These are phyloP conservation scores for Cyanoliseus patagonus DNA, from an alignment of 2,113 vertebrate genomes.

Conservation along the genomic window DNA sequence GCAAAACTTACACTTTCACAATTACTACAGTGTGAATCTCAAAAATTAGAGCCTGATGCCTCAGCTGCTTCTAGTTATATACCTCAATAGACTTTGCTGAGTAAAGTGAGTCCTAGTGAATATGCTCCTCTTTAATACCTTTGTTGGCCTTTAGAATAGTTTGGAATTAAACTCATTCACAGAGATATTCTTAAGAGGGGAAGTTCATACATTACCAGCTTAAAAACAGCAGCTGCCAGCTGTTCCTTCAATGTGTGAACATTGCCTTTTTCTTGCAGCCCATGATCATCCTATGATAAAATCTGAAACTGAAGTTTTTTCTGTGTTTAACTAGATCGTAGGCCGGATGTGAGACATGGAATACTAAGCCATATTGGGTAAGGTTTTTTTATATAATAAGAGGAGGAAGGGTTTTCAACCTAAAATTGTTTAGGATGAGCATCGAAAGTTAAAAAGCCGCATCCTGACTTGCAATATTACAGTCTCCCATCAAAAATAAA, in stretches of 20 bases:
- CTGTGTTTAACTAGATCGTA: background rate
- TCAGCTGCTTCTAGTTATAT: background rate
- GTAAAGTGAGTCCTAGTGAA: background rate
- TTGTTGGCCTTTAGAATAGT: background rate
- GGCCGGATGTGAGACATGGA: background rate
- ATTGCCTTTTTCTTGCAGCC: background rate
- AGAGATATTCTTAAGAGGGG: background rate
- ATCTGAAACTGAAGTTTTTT: background rate
- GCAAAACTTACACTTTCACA: background rate
- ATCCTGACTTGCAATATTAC: background rate
- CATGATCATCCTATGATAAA: background rate
- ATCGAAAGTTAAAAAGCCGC: background rate
- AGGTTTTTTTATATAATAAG: background rate
- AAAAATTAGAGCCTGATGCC: background rate
- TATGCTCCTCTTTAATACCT: background rate
- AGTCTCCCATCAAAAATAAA: background rate
- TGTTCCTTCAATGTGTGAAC: slow-evolving; percentile 6
- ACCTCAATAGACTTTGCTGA: background rate
- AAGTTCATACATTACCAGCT: background rate
- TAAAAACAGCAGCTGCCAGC: slow-evolving; percentile 17
- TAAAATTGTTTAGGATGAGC: background rate
- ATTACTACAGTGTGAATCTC: background rate
- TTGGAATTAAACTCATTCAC: background rate
- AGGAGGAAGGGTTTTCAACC: background rate
- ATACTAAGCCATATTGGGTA: background rate